Evolutionary conservation across 2,888 invertebrate genomes (phyloP).

Genomic region (Caenorhabditis macrosperma): DNA sequence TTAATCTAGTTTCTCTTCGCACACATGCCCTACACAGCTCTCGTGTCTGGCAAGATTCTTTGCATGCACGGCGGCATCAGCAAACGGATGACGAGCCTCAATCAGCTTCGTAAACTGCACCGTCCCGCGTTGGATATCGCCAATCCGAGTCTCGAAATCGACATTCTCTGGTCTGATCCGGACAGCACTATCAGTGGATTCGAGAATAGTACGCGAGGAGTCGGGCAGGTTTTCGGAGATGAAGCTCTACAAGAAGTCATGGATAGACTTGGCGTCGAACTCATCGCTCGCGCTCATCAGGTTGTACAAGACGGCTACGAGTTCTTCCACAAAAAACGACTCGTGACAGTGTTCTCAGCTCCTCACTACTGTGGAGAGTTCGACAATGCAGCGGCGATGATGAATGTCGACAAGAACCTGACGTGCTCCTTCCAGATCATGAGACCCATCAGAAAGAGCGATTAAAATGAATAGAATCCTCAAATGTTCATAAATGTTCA

Average conservation of each 20-base stretch:
- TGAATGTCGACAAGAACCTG: slow-evolving; percentile 75
- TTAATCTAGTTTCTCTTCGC: slow-evolving; percentile 54
- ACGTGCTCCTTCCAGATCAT: slow-evolving; percentile 71
- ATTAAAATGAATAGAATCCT: background rate
- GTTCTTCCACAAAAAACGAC: slow-evolving; percentile 81
- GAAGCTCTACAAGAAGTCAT: slow-evolving; percentile 81
- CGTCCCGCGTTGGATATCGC: slow-evolving; percentile 73
- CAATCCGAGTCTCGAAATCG: slow-evolving; percentile 80
- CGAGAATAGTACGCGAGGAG: slow-evolving; percentile 81
- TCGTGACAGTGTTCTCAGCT: slow-evolving; percentile 71
- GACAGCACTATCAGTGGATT: slow-evolving; percentile 68
- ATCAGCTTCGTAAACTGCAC: slow-evolving; percentile 62
- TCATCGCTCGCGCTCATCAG: slow-evolving; percentile 76
- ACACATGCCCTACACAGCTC: slow-evolving; percentile 66
- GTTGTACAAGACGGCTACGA: slow-evolving; percentile 84
- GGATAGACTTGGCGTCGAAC: slow-evolving; percentile 66
- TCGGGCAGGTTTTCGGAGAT: slow-evolving; percentile 83
- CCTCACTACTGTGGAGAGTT: slow-evolving; percentile 71
- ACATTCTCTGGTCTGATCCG: slow-evolving; percentile 82
- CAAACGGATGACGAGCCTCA: slow-evolving; percentile 60
- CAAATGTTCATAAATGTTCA: background rate
- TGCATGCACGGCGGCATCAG: slow-evolving; percentile 75
- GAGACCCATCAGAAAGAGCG: background rate
- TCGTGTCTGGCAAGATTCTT: slow-evolving; percentile 69
- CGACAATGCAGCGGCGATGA: slow-evolving; percentile 74